These are phyloP conservation scores for Sinocyclocheilus grahami DNA, from an alignment of 2,113 vertebrate genomes.

Conservation along the genomic window DNA sequence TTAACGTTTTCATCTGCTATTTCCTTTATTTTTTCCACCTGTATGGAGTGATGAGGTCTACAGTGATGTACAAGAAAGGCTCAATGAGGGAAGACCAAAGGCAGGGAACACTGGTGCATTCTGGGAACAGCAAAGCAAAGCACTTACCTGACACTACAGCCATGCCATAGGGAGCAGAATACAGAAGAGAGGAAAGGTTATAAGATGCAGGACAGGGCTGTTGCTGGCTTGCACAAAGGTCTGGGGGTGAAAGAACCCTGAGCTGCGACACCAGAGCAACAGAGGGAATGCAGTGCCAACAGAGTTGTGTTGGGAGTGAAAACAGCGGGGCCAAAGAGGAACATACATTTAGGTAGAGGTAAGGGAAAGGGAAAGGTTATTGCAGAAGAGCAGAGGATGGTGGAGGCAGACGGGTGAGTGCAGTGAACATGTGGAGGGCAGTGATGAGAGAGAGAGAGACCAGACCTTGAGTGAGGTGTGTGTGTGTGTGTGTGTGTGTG, in stretches of 20 bases:
- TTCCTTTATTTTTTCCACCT: neutral
- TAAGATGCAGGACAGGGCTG: constrained; percentile 92
- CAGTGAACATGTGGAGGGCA: neutral
- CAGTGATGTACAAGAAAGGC: constrained; percentile 45
- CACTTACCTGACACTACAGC: constrained; percentile 99
- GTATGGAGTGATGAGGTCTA: constrained; percentile 34
- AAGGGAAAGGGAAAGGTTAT: constrained; percentile 11
- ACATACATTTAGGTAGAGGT: constrained; percentile 11
- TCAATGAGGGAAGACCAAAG: constrained; percentile 24
- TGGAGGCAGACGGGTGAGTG: neutral
- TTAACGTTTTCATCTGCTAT: neutral
- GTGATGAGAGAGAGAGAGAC: constrained; percentile 1
- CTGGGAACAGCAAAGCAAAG: constrained; percentile 75
- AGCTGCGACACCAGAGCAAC: constrained; percentile 64
- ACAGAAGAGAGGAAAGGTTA: constrained; percentile 99
- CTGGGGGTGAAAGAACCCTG: constrained; percentile 73
- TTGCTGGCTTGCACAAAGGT: constrained; percentile 95
- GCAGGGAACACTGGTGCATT: constrained; percentile 63
- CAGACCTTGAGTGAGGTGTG: no score
- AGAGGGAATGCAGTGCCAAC: constrained; percentile 58
- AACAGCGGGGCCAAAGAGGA: neutral
- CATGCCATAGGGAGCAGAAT: constrained; percentile 98
- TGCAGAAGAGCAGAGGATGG: constrained; percentile 26
- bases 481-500: no score
- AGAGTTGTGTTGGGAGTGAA: constrained; percentile 4